Conservation (phyloP, 1,140 invertebrate genomes). For the Vanessa tameamea region DNA sequence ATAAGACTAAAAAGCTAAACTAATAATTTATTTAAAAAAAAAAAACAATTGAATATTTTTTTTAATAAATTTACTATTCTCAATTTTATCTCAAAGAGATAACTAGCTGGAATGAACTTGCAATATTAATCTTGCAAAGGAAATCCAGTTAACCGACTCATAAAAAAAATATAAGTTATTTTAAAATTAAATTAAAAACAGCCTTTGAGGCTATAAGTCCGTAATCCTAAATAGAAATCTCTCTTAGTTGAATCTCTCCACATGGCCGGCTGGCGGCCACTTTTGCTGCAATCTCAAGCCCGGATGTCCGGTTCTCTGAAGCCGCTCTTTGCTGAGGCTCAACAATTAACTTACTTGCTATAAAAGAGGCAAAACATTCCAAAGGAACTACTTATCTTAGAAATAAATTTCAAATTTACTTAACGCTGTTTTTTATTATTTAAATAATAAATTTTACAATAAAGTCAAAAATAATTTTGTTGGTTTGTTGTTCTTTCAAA, state of each 20-base stretch:
- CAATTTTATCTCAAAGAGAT: neutral
- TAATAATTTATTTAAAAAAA: neutral
- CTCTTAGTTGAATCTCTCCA: conserved; percentile 1
- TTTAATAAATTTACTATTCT: neutral
- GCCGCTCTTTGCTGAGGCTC: conserved; percentile 6
- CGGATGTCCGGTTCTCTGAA: conserved; percentile 16
- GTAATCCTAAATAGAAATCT: conserved; percentile 6
- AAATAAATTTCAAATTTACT: neutral
- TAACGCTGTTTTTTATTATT: no score
- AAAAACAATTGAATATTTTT: no score
- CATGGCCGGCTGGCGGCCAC: conserved; percentile 8
- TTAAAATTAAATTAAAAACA: conserved; percentile 9
- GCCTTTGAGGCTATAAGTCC: conserved; percentile 2
- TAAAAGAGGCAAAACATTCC: neutral
- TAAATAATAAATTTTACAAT: no score
- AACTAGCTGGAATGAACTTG: neutral
- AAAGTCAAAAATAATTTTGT: no score
- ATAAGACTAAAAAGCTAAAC: neutral
- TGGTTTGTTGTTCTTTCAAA: no score
- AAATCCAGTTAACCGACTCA: neutral
- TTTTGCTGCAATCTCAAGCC: conserved; percentile 9
- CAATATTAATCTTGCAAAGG: neutral
- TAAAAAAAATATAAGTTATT: neutral
- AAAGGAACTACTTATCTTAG: neutral
- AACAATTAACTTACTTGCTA: conserved; percentile 15